Conservation (phyloP, 2,797 vertebrate species). For the Salarias fasciatus region DNA sequence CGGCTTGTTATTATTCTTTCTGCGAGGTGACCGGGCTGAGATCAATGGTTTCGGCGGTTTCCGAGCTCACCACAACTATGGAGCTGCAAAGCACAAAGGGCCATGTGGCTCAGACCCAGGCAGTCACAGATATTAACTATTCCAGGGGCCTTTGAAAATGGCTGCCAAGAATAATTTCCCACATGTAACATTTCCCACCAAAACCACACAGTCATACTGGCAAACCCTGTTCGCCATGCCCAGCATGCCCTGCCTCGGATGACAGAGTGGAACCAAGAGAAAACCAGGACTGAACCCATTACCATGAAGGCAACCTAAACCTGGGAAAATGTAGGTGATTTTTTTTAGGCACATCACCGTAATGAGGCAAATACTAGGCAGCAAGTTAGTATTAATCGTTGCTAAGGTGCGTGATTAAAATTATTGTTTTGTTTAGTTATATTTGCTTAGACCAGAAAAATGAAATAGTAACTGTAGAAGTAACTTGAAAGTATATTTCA, state of each 20-base stretch:
- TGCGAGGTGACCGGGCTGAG: slow-evolving; percentile 82
- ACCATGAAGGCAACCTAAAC: slow-evolving; percentile 14
- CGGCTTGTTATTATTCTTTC: slow-evolving; percentile 87
- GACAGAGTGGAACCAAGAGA: slow-evolving; percentile 42
- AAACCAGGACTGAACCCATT: slow-evolving; percentile 39
- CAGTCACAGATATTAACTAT: slow-evolving; percentile 80
- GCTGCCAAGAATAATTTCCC: slow-evolving; percentile 87
- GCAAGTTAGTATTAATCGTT: neutral
- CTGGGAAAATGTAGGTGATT: slow-evolving; percentile 15
- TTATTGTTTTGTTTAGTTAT: no score
- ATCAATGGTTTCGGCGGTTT: slow-evolving; percentile 82
- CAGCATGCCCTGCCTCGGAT: slow-evolving; percentile 29
- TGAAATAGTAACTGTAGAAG: no score
- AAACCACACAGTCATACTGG: slow-evolving; percentile 74
- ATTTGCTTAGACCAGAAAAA: neutral
- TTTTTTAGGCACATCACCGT: slow-evolving; percentile 13
- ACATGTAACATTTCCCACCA: slow-evolving; percentile 82
- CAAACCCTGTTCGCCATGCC: slow-evolving; percentile 48
- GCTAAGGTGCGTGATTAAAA: no score
- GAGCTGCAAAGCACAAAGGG: slow-evolving; percentile 73
- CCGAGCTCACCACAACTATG: slow-evolving; percentile 79
- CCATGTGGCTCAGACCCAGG: slow-evolving; percentile 62
- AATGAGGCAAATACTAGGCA: neutral
- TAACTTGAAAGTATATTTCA: no score
- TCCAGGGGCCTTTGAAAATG: slow-evolving; percentile 74